These are phyloP conservation scores for Xenus cinereus DNA, from an alignment of 2,113 vertebrate species.

Conservation along the genomic window DNA sequence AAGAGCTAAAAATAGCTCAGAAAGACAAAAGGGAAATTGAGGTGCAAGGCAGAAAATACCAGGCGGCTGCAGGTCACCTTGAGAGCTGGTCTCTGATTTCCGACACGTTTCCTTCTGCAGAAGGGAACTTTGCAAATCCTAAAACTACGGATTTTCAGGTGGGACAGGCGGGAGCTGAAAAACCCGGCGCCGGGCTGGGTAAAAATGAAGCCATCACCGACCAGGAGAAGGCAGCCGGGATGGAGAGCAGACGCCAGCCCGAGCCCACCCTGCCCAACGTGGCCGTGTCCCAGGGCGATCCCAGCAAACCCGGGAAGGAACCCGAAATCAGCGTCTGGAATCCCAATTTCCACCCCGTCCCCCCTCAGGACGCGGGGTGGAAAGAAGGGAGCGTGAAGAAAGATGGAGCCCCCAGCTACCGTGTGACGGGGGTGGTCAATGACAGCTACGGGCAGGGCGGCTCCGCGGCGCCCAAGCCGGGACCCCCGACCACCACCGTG, in stretches of 20 bases:
- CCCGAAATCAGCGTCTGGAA: conserved; percentile 75
- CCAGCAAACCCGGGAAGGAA: conserved; percentile 24
- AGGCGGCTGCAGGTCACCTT: conserved; percentile 70
- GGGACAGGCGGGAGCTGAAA: conserved; percentile 17
- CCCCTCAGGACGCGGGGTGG: conserved; percentile 34
- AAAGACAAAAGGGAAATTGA: conserved; percentile 71
- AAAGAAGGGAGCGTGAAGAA: conserved; percentile 43
- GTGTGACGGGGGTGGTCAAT: conserved; percentile 59
- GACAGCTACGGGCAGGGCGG: conserved; percentile 52
- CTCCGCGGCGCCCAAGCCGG: not conserved
- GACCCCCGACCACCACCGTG: conserved; percentile 67
- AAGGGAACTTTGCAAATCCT: conserved; percentile 40
- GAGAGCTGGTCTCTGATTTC: conserved; percentile 73
- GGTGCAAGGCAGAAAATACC: conserved; percentile 61
- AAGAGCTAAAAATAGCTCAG: conserved; percentile 77
- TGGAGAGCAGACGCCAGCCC: conserved; percentile 18
- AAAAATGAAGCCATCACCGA: conserved; percentile 60
- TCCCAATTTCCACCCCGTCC: conserved; percentile 67
- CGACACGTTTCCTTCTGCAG: not conserved
- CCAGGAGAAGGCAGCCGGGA: conserved; percentile 59
- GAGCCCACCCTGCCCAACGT: conserved; percentile 8
- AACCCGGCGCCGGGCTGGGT: not conserved
- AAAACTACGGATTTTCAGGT: conserved; percentile 34
- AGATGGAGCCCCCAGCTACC: conserved; percentile 72
- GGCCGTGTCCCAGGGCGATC: not conserved